These are phyloP conservation scores for Tenualosa ilisha DNA, from an alignment of 2,797 vertebrate genomes.

Conservation along the genomic window DNA sequence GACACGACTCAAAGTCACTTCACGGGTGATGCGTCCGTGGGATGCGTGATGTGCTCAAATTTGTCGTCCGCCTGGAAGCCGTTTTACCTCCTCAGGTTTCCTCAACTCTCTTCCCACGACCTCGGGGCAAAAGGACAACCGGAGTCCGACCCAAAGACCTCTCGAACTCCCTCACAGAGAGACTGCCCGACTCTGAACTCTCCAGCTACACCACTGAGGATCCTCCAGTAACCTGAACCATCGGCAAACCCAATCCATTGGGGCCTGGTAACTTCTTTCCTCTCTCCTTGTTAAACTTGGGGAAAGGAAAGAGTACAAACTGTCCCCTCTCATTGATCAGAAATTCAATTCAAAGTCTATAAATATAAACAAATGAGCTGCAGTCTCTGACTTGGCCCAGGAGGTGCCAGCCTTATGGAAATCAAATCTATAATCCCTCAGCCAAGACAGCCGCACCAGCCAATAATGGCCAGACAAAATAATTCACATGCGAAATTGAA, in stretches of 20 bases:
- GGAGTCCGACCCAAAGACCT: neutral
- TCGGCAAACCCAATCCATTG: neutral
- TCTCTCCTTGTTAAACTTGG: slow-evolving; percentile 22
- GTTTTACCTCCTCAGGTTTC: slow-evolving; percentile 6
- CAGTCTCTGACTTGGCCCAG: slow-evolving; percentile 51
- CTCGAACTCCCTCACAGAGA: neutral
- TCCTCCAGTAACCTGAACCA: neutral
- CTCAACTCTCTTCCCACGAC: neutral
- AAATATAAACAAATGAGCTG: slow-evolving; percentile 69
- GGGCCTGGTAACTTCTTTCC: slow-evolving; percentile 19
- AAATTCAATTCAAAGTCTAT: slow-evolving; percentile 74
- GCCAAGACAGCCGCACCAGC: slow-evolving; percentile 57
- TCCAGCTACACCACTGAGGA: neutral
- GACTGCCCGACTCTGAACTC: neutral
- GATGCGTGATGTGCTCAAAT: neutral
- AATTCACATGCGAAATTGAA: slow-evolving; percentile 75
- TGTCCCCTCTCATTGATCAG: slow-evolving; percentile 66
- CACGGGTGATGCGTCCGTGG: neutral
- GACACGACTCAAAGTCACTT: slow-evolving; percentile 23
- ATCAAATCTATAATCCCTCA: slow-evolving; percentile 65
- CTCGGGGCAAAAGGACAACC: neutral
- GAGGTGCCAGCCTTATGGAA: slow-evolving; percentile 59
- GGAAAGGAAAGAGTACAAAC: slow-evolving; percentile 44
- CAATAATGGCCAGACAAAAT: slow-evolving; percentile 57
- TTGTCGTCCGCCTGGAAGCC: neutral